Percentiles rank a stretch among this genome's conserved stretches.
Evolutionary conservation across 2,888 invertebrate genomes (phyloP).

Genomic region (Dolichomitus sp.): DNA sequence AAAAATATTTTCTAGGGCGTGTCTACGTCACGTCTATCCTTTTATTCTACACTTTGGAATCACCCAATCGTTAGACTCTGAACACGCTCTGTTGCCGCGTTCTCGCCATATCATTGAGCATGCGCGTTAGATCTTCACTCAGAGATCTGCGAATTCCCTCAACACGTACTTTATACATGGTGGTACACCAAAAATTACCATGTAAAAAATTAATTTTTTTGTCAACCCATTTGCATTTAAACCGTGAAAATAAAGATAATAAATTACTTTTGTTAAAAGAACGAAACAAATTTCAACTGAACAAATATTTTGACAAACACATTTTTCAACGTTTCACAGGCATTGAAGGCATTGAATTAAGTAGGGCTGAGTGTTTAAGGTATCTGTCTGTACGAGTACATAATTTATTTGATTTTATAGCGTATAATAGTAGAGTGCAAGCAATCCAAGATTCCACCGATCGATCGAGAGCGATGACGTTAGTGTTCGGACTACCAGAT

Average conservation of each 20-base stretch:
- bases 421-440: slow-evolving; percentile 82
- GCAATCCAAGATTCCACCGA: slow-evolving; percentile 85
- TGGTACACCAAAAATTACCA: not conserved
- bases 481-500: slow-evolving; percentile 85
- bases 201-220: not conserved
- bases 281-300: slow-evolving; percentile 1
- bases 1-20: not conserved
- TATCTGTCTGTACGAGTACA: slow-evolving; percentile 30
- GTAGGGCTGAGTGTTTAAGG: slow-evolving; percentile 17
- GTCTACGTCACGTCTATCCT: not conserved
- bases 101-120: slow-evolving; percentile 21
- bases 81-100: not conserved
- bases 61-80: not conserved
- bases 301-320: slow-evolving; percentile 15
- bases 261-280: not conserved
- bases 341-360: slow-evolving; percentile 18
- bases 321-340: slow-evolving; percentile 43
- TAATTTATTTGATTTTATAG: slow-evolving; percentile 61
- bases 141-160: not conserved
- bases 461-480: slow-evolving; percentile 85
- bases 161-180: not conserved
- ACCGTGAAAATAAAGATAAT: not conserved
- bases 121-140: slow-evolving; percentile 40
- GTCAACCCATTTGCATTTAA: not conserved
- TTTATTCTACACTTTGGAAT: not conserved